Percentiles rank a stretch among this genome's conserved stretches.
These are phyloP conservation scores for Fragum fragum DNA, from an alignment of 2,888 invertebrate genomes.

Conservation along the genomic window DNA sequence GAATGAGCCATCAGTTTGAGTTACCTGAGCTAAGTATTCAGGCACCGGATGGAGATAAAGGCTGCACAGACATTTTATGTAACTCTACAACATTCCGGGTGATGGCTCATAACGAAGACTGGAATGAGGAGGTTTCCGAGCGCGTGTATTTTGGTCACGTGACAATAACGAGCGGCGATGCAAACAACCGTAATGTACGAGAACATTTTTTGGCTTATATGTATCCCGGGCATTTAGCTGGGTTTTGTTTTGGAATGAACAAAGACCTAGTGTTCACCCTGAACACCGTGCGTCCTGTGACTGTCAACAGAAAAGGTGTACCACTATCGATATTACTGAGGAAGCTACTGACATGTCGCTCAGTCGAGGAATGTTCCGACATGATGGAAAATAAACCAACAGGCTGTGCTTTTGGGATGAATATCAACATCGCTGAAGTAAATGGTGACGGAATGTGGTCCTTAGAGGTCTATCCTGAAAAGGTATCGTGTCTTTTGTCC, in stretches of 20 bases:
- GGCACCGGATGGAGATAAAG: conserved; percentile 26
- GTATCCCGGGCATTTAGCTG: conserved; percentile 51
- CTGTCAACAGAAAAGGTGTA: conserved; percentile 27
- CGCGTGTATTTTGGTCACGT: conserved; percentile 47
- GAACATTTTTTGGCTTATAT: conserved; percentile 46
- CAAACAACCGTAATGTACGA: not conserved
- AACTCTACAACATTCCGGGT: conserved; percentile 36
- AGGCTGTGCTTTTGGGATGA: conserved; percentile 53
- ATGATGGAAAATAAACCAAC: conserved; percentile 40
- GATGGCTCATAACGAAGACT: conserved; percentile 57
- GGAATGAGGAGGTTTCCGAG: conserved; percentile 39
- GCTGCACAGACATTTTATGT: conserved; percentile 50
- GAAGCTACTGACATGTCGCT: conserved; percentile 26
- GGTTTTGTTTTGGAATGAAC: conserved; percentile 55
- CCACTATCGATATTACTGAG: conserved; percentile 45
- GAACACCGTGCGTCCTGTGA: conserved; percentile 39
- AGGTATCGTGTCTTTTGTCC: conserved; percentile 14
- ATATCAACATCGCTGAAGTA: conserved; percentile 48
- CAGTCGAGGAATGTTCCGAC: conserved; percentile 35
- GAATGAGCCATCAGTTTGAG: conserved; percentile 34
- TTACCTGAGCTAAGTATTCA: not conserved
- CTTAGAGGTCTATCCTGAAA: conserved; percentile 39
- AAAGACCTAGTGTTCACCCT: conserved; percentile 39
- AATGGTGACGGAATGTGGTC: conserved; percentile 39
- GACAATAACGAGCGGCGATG: conserved; percentile 29